Conservation (phyloP, 2,888 invertebrate species). For the Synergus itoensis region DNA sequence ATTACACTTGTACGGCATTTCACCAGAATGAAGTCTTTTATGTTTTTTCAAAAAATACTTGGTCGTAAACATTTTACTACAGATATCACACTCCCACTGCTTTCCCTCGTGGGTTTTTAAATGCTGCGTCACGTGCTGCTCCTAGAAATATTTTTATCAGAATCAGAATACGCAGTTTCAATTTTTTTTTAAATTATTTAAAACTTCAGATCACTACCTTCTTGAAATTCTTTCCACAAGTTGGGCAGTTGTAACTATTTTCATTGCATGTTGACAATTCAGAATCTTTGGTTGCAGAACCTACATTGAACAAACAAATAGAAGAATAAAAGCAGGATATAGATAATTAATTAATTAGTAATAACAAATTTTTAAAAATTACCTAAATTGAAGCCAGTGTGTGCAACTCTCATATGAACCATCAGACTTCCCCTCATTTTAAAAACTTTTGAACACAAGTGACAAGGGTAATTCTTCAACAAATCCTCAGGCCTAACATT, state of each 20-base stretch:
- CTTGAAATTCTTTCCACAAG: constrained; percentile 76
- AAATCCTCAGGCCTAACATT: constrained; percentile 70
- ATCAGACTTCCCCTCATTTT: constrained; percentile 90
- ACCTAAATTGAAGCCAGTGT: constrained; percentile 80
- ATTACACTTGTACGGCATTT: constrained; percentile 91
- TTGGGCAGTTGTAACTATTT: constrained; percentile 73
- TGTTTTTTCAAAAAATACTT: constrained; percentile 95
- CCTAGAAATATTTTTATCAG: constrained; percentile 64
- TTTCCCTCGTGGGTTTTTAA: constrained; percentile 83
- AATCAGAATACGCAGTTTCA: background rate
- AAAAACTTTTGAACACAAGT: constrained; percentile 88
- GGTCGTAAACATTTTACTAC: constrained; percentile 91
- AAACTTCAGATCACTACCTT: constrained; percentile 66
- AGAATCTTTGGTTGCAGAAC: constrained; percentile 61
- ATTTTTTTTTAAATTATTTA: background rate
- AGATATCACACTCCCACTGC: constrained; percentile 92
- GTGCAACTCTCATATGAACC: constrained; percentile 90
- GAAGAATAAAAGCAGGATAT: constrained; percentile 17
- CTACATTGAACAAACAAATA: constrained; percentile 50
- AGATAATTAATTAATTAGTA: background rate
- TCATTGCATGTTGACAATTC: constrained; percentile 63
- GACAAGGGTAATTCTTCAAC: constrained; percentile 83
- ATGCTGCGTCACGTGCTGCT: constrained; percentile 78
- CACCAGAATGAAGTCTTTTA: constrained; percentile 90
- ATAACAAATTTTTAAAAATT: constrained; percentile 28